These are phyloP conservation scores for Leucoptera coffeella DNA, from an alignment of 2,888 invertebrate genomes.

Conservation along the genomic window DNA sequence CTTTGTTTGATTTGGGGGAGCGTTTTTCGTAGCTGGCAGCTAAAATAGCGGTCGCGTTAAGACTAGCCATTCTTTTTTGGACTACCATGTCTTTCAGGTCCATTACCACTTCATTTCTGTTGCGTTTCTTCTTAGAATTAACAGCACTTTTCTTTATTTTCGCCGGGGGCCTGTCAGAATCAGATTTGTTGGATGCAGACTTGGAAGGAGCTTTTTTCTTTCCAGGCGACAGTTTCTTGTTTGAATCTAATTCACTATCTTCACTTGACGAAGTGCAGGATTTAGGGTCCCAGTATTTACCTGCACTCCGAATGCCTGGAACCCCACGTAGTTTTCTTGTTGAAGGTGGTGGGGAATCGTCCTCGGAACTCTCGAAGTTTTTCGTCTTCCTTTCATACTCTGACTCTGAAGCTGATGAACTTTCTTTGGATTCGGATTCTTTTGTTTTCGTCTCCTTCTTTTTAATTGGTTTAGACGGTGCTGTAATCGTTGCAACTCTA, in stretches of 20 bases:
- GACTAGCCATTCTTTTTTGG: slow-evolving; percentile 84
- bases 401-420: slow-evolving; percentile 40
- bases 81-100: slow-evolving; percentile 84
- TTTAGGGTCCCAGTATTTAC: slow-evolving; percentile 81
- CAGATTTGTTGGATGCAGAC: slow-evolving; percentile 25
- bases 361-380: slow-evolving; percentile 47
- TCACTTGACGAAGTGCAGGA: slow-evolving; percentile 59
- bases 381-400: slow-evolving; percentile 41
- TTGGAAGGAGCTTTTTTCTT: slow-evolving; percentile 35
- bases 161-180: slow-evolving; percentile 40
- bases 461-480: slow-evolving; percentile 28
- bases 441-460: slow-evolving; percentile 36
- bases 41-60: slow-evolving; percentile 85
- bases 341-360: slow-evolving; percentile 31
- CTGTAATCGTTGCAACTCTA: slow-evolving; percentile 46
- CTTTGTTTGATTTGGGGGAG: slow-evolving; percentile 52
- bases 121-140: slow-evolving; percentile 49
- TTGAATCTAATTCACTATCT: slow-evolving; percentile 42
- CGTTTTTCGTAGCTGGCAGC: slow-evolving; percentile 83
- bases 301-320: slow-evolving; percentile 69
- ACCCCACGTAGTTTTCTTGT: slow-evolving; percentile 62
- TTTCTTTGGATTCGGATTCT: slow-evolving; percentile 22
- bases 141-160: slow-evolving; percentile 39
- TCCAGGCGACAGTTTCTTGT: slow-evolving; percentile 21
- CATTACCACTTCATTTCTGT: slow-evolving; percentile 61